Evolutionary conservation across 2,888 invertebrate genomes (phyloP).

Genomic region (Nymphalis urticae): DNA sequence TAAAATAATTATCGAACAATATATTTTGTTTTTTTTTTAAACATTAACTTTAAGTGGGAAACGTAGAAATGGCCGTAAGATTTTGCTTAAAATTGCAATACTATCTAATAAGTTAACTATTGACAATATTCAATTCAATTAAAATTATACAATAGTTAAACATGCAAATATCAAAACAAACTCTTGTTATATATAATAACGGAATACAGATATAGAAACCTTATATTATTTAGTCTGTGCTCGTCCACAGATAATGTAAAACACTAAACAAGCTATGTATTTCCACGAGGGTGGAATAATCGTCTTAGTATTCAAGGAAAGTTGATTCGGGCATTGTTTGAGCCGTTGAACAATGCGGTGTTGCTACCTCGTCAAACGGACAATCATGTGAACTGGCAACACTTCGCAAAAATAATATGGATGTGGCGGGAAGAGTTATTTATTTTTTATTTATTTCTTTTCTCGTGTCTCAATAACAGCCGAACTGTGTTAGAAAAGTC

Average conservation of each 20-base stretch:
- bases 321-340: constrained; percentile 49
- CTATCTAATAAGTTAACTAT: too few relatives aligned
- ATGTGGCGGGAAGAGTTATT: constrained; percentile 9
- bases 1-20: too few relatives aligned
- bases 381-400: constrained; percentile 42
- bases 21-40: too few relatives aligned
- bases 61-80: too few relatives aligned
- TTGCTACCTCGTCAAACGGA: constrained; percentile 44
- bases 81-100: too few relatives aligned
- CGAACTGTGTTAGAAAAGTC: background rate
- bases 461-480: background rate
- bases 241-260: constrained; percentile 17
- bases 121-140: background rate
- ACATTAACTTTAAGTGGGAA: too few relatives aligned
- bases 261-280: constrained; percentile 28
- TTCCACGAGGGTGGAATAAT: constrained; percentile 27
- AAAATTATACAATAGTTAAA: background rate
- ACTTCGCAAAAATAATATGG: constrained; percentile 20
- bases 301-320: constrained; percentile 31
- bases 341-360: constrained; percentile 43
- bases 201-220: background rate
- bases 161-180: background rate
- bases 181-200: background rate
- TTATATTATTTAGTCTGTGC: constrained; percentile 15
- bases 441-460: background rate